Base-by-base conservation (phyloP, 2,888 invertebrate genomes). In the Polyommatus icarus region DNA sequence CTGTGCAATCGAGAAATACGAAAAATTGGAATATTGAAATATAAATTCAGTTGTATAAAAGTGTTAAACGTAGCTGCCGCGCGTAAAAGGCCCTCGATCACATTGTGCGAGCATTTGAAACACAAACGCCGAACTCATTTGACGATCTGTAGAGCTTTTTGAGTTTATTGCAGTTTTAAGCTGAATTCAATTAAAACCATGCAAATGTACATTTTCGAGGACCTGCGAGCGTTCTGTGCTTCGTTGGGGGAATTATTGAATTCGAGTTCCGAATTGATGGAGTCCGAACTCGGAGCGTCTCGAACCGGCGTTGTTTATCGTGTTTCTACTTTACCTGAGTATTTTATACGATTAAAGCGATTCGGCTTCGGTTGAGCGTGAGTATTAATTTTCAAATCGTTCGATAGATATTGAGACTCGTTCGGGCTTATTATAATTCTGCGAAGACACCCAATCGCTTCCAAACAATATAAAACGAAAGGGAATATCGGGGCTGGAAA, bases 181-280 rank as follows among this genome's bases (percentile, higher is more conserved):
- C 78, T 79, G 81, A 80, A 87, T 87, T 89, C 88, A 89, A 90
- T 89, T 89, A 87, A 88, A 89, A 86, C 84, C 84, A 87, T 89
- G 87, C 87, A 88, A 89, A 89, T 87, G 83, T 84, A 86, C 85
- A 86, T 87, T 84, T 80, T 82, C 77, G 78, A 79, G 79, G 80
- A 79, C 78, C 79, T 79, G 80, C 36, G n/a, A 72, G 54, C 54
- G 29, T 75, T 50, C 8, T 75, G 46, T 50, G 75, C 73, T 73
- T 15, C 54, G 54, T 18, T 54, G 20, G 75, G 75, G 75, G 20
- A 72, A 75, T 75, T 54, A 75, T 75, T 50, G 54, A 36, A 73
- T 46, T 73, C 24, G 20, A 10, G 73, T 46, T 73, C 36, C 29
- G 67, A 67, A 67, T 67, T 67, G 67, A 67, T 67, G 29, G 29